A percentile compares a stretch with the other conserved stretches of the same genome.
phyloP scores from a whole-genome alignment of 2,888 invertebrate genomes.

The Oscheius sp. region DNA sequence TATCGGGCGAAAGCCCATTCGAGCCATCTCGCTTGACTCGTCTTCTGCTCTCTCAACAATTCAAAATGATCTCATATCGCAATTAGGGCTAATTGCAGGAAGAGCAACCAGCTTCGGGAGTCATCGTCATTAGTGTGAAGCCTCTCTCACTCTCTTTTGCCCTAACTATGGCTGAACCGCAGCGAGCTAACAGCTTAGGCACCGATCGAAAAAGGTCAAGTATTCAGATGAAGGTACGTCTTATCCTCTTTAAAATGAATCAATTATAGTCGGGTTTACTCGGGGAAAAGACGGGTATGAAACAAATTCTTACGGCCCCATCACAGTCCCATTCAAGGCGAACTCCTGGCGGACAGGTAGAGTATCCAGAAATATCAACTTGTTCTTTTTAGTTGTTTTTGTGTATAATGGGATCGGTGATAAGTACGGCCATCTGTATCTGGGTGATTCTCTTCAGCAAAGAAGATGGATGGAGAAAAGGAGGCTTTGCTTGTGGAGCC shows the following conservation, averaged over 20 bases:
- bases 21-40: not conserved
- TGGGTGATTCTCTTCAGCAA: slow-evolving; percentile 60
- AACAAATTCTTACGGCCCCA: slow-evolving; percentile 53
- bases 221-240: slow-evolving; percentile 26
- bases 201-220: slow-evolving; percentile 36
- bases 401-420: slow-evolving; percentile 61
- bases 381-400: slow-evolving; percentile 59
- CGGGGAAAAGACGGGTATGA: slow-evolving; percentile 49
- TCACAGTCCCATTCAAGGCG: slow-evolving; percentile 55
- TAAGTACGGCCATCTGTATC: slow-evolving; percentile 60
- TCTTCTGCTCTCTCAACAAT: not conserved
- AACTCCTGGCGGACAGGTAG: slow-evolving; percentile 55
- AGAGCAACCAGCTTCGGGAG: slow-evolving; percentile 4
- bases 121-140: slow-evolving; percentile 17
- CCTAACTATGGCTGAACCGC: slow-evolving; percentile 13
- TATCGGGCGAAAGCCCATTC: not conserved
- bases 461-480: slow-evolving; percentile 54
- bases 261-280: slow-evolving; percentile 16
- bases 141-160: no score
- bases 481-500: slow-evolving; percentile 59
- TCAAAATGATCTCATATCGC: slow-evolving; percentile 5
- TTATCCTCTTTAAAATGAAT: not conserved
- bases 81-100: slow-evolving; percentile 18
- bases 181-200: slow-evolving; percentile 33
- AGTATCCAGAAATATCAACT: not conserved